A percentile compares a stretch with the other conserved stretches of the same genome.
Conservation (phyloP, 2,888 invertebrate species). For the Acronicta alni region DNA sequence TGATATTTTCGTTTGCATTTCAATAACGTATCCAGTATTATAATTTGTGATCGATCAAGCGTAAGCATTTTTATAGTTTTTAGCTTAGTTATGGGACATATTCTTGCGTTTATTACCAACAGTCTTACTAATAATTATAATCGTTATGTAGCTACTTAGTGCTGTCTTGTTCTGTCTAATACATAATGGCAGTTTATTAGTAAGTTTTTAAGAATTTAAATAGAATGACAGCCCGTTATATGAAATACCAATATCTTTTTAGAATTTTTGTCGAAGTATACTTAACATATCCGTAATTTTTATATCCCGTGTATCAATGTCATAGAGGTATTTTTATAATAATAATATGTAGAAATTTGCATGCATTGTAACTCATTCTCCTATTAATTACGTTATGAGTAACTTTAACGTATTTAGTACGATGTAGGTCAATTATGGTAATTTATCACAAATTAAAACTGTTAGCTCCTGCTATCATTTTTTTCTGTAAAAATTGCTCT, state of each 20-base stretch:
- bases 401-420: constrained; percentile 1
- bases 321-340: constrained; percentile 29
- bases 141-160: too few species aligned
- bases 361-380: constrained; percentile 1
- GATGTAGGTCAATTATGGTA: not conserved
- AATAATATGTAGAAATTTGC: constrained; percentile 2
- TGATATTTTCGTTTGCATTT: constrained; percentile 71
- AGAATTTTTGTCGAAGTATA: constrained; percentile 45
- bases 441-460: not conserved
- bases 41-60: constrained; percentile 62
- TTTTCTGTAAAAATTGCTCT: not conserved
- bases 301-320: constrained; percentile 25
- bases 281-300: constrained; percentile 50
- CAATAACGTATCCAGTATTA: constrained; percentile 76
- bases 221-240: constrained; percentile 16
- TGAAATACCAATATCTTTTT: constrained; percentile 23
- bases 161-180: too few species aligned
- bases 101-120: constrained; percentile 6
- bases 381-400: not conserved
- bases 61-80: constrained; percentile 42
- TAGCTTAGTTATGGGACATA: constrained; percentile 30
- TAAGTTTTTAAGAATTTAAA: constrained; percentile 4
- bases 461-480: not conserved
- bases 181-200: too few species aligned
- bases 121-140: too few species aligned